A percentile compares a stretch with the other conserved stretches of the same genome.
Evolutionary conservation across 2,888 invertebrate species (phyloP).

Genomic region (Drosophila kuntzei): DNA sequence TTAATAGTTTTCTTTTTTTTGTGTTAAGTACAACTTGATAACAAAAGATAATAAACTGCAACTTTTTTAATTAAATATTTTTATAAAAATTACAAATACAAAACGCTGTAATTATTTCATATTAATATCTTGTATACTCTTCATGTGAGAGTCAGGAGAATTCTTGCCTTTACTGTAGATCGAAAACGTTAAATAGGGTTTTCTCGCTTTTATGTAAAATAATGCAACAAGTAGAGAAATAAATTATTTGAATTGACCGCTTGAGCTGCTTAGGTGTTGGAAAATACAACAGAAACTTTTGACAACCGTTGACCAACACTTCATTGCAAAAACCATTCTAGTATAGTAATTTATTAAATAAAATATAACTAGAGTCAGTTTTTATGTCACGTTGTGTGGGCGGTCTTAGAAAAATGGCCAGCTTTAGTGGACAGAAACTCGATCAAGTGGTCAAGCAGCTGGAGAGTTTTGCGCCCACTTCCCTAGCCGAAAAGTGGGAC

Average conservation of each 20-base stretch:
- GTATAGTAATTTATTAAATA: neutral
- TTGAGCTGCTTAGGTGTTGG: constrained; percentile 16
- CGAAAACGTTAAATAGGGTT: too few relatives aligned
- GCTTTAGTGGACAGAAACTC: constrained; percentile 53
- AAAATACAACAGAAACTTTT: neutral
- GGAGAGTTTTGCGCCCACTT: constrained; percentile 89
- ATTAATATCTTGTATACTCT: too few relatives aligned
- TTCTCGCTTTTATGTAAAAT: too few relatives aligned
- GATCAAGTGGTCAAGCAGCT: constrained; percentile 87
- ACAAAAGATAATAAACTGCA: too few relatives aligned
- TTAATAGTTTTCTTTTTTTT: too few relatives aligned
- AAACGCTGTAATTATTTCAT: too few relatives aligned
- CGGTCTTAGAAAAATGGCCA: constrained; percentile 52
- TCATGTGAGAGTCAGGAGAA: too few relatives aligned
- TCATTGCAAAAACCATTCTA: neutral
- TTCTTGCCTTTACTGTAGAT: too few relatives aligned
- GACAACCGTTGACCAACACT: constrained; percentile 24
- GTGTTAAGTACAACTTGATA: too few relatives aligned
- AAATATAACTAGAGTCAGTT: neutral
- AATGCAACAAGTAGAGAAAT: too few relatives aligned
- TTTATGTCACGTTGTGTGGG: constrained; percentile 35
- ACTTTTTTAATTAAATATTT: too few relatives aligned
- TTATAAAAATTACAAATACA: too few relatives aligned
- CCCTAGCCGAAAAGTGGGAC: constrained; percentile 95
- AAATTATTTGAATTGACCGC: constrained; percentile 28